These are phyloP conservation scores for Clostera curtula DNA, from an alignment of 2,888 invertebrate species.

Conservation along the genomic window DNA sequence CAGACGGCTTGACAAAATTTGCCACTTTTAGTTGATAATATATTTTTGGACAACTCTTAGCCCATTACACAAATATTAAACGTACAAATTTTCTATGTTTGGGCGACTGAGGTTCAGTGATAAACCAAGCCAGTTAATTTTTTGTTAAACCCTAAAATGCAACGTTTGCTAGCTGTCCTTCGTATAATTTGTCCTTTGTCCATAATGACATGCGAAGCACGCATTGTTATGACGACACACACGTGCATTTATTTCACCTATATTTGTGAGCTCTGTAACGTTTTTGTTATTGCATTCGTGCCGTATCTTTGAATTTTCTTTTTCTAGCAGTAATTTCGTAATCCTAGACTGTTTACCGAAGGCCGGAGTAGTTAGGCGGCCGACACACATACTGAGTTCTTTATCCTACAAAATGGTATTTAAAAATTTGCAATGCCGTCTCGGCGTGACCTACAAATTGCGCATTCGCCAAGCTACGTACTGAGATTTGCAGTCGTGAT, in stretches of 20 bases:
- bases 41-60: too few species aligned
- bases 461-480: slow-evolving; percentile 32
- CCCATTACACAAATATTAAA: too few species aligned
- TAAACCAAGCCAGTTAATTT: too few species aligned
- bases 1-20: too few species aligned
- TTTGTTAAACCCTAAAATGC: too few species aligned
- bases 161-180: too few species aligned
- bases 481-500: slow-evolving; percentile 27
- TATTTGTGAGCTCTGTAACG: slow-evolving; percentile 5
- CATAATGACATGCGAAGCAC: too few species aligned
- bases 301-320: slow-evolving; percentile 20
- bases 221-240: not conserved
- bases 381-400: slow-evolving; percentile 29
- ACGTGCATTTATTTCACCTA: not conserved
- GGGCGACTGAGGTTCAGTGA: too few species aligned
- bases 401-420: slow-evolving; percentile 27
- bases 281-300: slow-evolving; percentile 12
- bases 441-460: slow-evolving; percentile 48
- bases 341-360: slow-evolving; percentile 18
- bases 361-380: slow-evolving; percentile 19
- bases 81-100: too few species aligned
- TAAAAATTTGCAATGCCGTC: slow-evolving; percentile 49
- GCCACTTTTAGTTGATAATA: too few species aligned
- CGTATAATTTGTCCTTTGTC: too few species aligned
- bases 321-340: slow-evolving; percentile 18